phyloP scores from a whole-genome alignment of 2,113 vertebrate species.

The Lontra canadensis region DNA sequence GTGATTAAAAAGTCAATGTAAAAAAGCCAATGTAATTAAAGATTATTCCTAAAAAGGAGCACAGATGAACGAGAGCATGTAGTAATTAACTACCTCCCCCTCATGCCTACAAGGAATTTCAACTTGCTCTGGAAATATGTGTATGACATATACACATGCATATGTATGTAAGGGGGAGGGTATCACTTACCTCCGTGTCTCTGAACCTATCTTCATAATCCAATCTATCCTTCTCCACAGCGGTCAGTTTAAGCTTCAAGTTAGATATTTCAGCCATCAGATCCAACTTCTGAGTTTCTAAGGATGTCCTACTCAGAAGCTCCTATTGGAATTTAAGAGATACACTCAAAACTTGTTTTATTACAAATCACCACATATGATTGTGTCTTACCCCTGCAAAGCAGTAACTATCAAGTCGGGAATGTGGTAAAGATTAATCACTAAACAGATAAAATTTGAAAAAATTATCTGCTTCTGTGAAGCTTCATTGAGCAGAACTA shows the following conservation, averaged over 20 bases:
- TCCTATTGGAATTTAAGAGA: constrained; percentile 86
- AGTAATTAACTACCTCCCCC: not conserved
- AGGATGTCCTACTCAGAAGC: constrained; percentile 91
- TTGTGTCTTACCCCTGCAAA: not conserved
- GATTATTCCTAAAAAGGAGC: not conserved
- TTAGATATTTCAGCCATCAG: constrained; percentile 96
- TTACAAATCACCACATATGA: not conserved
- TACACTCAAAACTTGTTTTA: constrained; percentile 36
- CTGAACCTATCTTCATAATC: constrained; percentile 93
- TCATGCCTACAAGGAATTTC: not conserved
- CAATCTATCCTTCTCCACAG: constrained; percentile 91
- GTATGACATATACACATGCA: not conserved
- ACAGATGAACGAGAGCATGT: not conserved
- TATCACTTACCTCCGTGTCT: constrained; percentile 90
- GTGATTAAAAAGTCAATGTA: not conserved
- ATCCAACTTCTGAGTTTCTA: constrained; percentile 97
- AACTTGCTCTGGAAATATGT: not conserved
- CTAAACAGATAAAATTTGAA: not conserved
- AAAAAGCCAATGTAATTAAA: not conserved
- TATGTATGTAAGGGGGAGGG: not conserved
- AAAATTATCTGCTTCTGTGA: not conserved
- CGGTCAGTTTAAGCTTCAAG: constrained; percentile 93
- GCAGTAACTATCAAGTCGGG: not conserved
- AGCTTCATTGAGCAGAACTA: not conserved
- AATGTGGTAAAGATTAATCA: not conserved